A percentile compares a stretch with the other conserved stretches of the same genome.
These are phyloP conservation scores for Podarcis cretensis DNA, from an alignment of 2,113 vertebrate species.

Conservation along the genomic window DNA sequence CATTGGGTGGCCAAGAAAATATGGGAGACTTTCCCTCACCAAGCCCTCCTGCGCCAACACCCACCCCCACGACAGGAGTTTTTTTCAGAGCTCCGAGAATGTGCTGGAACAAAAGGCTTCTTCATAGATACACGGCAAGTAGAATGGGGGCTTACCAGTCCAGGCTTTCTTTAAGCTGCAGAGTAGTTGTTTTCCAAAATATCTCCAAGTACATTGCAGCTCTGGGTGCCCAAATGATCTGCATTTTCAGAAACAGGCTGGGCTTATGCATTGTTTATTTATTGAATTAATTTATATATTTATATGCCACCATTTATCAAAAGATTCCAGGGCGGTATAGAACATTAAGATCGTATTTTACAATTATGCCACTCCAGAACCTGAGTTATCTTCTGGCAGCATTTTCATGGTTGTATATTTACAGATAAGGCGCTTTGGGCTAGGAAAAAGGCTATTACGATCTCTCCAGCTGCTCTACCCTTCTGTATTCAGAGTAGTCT, in stretches of 20 bases:
- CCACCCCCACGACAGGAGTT: constrained; percentile 90
- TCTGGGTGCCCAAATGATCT: no score
- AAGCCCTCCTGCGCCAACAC: constrained; percentile 88
- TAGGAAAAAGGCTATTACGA: not conserved
- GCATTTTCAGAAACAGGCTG: not conserved
- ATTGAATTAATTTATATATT: no score
- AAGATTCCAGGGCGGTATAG: no score
- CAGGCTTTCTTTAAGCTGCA: not conserved
- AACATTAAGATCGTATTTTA: no score
- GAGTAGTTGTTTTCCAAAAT: not conserved
- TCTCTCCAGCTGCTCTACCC: not conserved
- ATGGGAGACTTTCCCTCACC: constrained; percentile 85
- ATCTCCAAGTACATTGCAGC: not conserved
- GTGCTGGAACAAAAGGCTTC: constrained; percentile 86
- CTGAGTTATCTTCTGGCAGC: not conserved
- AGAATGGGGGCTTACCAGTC: not conserved
- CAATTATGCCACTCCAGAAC: no score
- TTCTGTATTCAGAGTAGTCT: not conserved
- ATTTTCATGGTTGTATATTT: not conserved
- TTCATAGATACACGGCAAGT: constrained; percentile 86
- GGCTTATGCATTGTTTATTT: not conserved
- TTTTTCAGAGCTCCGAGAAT: constrained; percentile 85
- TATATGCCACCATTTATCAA: no score
- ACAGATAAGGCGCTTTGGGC: not conserved
- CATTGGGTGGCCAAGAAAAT: constrained; percentile 97